phyloP scores from a whole-genome alignment of 2,797 vertebrate genomes.

The Phrynocephalus guinanensis region DNA sequence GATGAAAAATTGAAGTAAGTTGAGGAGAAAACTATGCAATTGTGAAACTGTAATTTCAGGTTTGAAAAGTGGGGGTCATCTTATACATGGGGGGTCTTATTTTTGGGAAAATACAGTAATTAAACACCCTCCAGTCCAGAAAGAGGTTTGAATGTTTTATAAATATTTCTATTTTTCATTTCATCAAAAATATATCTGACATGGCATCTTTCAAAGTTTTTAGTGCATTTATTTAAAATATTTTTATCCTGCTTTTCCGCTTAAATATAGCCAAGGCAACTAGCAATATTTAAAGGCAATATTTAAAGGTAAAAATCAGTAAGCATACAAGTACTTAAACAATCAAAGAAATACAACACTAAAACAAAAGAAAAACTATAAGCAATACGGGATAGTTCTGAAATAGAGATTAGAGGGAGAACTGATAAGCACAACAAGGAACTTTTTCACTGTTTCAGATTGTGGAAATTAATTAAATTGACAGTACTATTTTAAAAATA shows the following conservation, averaged over 20 bases:
- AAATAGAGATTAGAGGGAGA: neutral
- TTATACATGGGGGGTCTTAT: too few relatives aligned
- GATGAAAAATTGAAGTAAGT: too few relatives aligned
- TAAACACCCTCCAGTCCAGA: neutral
- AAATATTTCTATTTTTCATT: neutral
- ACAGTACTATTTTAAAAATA: neutral
- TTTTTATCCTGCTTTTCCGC: too few relatives aligned
- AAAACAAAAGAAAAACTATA: neutral
- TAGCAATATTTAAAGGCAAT: too few relatives aligned
- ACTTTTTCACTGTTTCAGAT: neutral
- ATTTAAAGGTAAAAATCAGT: too few relatives aligned
- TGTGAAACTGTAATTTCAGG: too few relatives aligned
- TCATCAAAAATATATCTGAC: neutral
- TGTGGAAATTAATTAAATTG: neutral
- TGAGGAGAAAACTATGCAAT: too few relatives aligned
- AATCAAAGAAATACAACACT: too few relatives aligned
- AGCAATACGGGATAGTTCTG: conserved; percentile 1
- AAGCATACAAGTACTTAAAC: too few relatives aligned
- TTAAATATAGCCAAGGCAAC: too few relatives aligned
- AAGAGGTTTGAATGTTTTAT: neutral
- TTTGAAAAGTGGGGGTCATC: too few relatives aligned
- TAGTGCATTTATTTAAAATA: too few relatives aligned
- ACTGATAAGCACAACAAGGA: conserved; percentile 25
- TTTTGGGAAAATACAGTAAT: neutral
- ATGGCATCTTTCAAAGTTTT: neutral